A percentile compares a stretch with the other conserved stretches of the same genome.
phyloP scores from a whole-genome alignment of 2,113 vertebrate genomes.

The Stercorarius parasiticus region DNA sequence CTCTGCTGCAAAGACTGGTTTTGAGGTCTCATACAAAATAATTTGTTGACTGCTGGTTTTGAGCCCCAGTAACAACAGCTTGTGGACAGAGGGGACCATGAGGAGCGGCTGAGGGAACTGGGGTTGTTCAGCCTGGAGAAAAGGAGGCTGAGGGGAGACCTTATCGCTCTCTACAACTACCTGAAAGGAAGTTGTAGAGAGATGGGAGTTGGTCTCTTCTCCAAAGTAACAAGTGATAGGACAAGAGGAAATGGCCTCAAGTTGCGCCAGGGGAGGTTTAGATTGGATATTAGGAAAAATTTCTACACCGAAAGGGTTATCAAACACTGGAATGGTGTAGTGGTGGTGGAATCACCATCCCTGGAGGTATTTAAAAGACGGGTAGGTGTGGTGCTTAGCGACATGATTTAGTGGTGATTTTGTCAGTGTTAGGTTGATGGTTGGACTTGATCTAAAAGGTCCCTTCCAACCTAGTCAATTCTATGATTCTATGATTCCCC shows the following conservation, averaged over 20 bases:
- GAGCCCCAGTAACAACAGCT: not conserved
- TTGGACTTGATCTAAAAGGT: not conserved
- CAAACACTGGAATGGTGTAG: not conserved
- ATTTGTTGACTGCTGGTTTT: not conserved
- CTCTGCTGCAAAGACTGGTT: not conserved
- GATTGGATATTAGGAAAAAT: not conserved
- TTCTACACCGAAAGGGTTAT: not conserved
- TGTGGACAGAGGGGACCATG: not conserved
- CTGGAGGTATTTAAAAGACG: not conserved
- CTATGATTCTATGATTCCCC: not conserved
- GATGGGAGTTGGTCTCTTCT: not conserved
- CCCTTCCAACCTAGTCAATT: not conserved
- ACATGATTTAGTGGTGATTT: not conserved
- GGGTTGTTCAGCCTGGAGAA: not conserved
- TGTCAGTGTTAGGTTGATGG: not conserved
- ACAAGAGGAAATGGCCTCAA: not conserved
- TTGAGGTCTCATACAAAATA: not conserved
- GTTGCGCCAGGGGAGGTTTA: not conserved
- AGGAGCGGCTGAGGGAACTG: not conserved
- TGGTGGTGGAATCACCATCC: not conserved
- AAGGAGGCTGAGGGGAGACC: not conserved
- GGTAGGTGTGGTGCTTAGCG: not conserved
- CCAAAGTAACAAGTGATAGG: not conserved
- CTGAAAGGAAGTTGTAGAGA: not conserved
- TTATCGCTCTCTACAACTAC: not conserved